Percentiles rank a stretch among this genome's conserved stretches.
Evolutionary conservation across 2,113 vertebrate genomes (phyloP).

Genomic region (Equus quagga): DNA sequence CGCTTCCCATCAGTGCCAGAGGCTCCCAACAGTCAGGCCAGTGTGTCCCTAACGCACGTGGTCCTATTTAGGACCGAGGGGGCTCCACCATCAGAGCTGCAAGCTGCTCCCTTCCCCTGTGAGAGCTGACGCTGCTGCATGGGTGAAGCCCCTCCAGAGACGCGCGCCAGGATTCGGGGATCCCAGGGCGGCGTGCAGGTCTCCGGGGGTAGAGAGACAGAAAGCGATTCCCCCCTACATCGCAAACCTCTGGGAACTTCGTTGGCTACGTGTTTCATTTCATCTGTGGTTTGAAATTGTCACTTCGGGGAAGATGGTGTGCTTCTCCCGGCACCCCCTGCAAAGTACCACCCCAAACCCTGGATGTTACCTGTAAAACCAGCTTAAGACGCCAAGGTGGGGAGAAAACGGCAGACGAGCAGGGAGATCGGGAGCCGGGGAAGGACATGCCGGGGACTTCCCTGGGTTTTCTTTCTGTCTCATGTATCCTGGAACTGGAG

Average conservation of each 20-base stretch:
- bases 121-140: no score
- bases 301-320: no score
- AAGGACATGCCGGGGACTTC: rapidly evolving
- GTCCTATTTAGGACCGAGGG: no score
- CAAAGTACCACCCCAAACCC: not conserved
- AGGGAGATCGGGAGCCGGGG: not conserved
- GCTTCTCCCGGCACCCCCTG: no score
- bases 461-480: not conserved
- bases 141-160: no score
- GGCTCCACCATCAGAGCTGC: no score
- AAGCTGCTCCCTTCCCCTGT: no score
- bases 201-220: not conserved
- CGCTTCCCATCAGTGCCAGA: no score
- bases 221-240: not conserved
- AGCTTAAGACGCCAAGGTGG: not conserved
- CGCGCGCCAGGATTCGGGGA: not conserved
- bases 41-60: no score
- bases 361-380: not conserved
- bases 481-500: not conserved
- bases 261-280: not conserved
- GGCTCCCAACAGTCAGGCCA: no score
- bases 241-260: not conserved
- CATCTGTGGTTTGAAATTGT: not conserved
- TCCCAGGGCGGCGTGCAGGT: not conserved
- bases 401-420: no score